Percentiles rank a stretch among this genome's conserved stretches.
Conservation (phyloP, 2,797 vertebrate genomes). For the Melanotaenia parkinsoni region DNA sequence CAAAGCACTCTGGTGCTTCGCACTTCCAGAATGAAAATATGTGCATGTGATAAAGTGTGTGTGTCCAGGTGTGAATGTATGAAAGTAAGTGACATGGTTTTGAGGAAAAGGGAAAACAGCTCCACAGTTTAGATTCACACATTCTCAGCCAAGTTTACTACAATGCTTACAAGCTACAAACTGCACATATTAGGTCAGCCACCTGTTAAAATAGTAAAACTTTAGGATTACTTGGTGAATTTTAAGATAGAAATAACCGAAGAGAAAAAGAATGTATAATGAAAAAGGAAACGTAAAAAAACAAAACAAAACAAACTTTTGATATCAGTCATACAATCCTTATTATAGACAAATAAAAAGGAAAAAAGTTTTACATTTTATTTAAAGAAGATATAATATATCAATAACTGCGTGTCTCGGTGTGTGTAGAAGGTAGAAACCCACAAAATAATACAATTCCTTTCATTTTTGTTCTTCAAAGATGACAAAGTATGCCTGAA, state of each 20-base stretch:
- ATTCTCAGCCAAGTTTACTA: constrained; percentile 6
- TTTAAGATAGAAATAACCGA: constrained; percentile 3
- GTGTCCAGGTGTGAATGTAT: not conserved
- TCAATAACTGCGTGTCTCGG: not conserved
- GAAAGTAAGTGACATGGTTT: constrained; percentile 10
- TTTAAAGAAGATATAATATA: not conserved
- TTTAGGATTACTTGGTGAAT: constrained; percentile 23
- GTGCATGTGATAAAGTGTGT: constrained; percentile 15
- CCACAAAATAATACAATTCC: not conserved
- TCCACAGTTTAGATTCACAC: not conserved
- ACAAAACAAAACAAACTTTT: not conserved
- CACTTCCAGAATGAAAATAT: constrained; percentile 23
- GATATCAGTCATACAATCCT: not conserved
- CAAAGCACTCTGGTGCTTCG: constrained; percentile 37
- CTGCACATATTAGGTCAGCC: constrained; percentile 1
- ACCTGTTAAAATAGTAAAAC: not conserved
- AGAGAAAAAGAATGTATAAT: constrained; percentile 11
- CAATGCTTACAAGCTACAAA: constrained; percentile 14
- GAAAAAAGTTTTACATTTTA: not conserved
- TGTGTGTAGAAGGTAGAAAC: not conserved
- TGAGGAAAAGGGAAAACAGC: constrained; percentile 29
- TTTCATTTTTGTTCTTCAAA: not conserved
- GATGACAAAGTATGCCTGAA: not conserved
- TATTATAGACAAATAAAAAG: not conserved
- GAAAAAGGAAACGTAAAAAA: constrained; percentile 1